phyloP scores from a whole-genome alignment of 2,888 invertebrate genomes.

The Stenolophus ochropezus region DNA sequence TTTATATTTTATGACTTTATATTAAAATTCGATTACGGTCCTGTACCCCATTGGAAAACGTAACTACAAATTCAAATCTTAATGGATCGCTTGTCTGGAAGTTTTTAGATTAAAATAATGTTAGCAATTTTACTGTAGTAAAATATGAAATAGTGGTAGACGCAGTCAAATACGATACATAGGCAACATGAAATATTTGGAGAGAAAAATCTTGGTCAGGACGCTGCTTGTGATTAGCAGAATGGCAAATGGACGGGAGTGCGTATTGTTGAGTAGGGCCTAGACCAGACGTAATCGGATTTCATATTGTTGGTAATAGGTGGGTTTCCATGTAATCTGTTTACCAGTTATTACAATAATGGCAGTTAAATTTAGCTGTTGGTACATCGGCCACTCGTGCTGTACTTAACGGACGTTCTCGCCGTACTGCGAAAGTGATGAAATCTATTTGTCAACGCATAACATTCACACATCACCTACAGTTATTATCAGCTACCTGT shows the following conservation, averaged over 20 bases:
- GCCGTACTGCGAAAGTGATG: background rate
- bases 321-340: conserved; percentile 50
- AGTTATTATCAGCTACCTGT: background rate
- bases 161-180: no score
- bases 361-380: conserved; percentile 51
- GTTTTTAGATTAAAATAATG: no score
- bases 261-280: conserved; percentile 19
- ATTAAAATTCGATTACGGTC: no score
- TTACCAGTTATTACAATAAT: conserved; percentile 54
- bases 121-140: no score
- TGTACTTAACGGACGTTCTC: background rate
- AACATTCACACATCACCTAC: background rate
- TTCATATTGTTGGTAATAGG: conserved; percentile 55
- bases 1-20: no score
- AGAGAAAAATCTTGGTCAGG: background rate
- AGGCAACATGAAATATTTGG: background rate
- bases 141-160: no score
- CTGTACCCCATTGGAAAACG: no score
- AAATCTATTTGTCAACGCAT: background rate
- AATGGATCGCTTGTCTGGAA: no score
- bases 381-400: conserved; percentile 19
- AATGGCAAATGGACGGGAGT: conserved; percentile 17
- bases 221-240: conserved; percentile 18
- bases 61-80: no score
- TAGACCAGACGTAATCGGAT: conserved; percentile 50